These are phyloP conservation scores for Drosophila macrospina DNA, from an alignment of 2,888 invertebrate species.

Conservation along the genomic window DNA sequence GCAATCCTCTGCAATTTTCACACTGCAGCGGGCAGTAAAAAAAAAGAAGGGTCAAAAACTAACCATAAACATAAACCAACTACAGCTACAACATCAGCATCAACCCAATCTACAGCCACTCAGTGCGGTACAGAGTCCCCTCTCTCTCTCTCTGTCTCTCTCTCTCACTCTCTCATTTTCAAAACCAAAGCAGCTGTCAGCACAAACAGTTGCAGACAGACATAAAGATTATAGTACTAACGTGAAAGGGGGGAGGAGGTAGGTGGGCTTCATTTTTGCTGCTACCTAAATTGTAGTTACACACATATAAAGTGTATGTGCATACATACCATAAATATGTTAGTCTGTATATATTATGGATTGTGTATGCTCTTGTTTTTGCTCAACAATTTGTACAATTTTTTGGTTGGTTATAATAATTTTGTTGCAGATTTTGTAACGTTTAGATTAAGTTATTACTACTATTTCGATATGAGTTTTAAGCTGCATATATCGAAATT, in stretches of 20 bases:
- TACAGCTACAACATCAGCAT: slow-evolving; percentile 18
- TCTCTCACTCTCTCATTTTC: not conserved
- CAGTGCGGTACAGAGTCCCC: too few species aligned
- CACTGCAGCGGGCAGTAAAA: slow-evolving; percentile 48
- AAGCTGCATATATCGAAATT: too few species aligned
- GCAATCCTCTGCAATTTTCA: slow-evolving; percentile 76
- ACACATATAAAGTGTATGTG: slow-evolving; percentile 16
- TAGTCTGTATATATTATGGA: slow-evolving; percentile 1
- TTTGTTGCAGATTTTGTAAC: not conserved
- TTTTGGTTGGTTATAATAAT: not conserved
- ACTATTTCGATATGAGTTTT: too few species aligned
- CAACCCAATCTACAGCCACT: slow-evolving; percentile 18
- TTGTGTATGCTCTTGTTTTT: slow-evolving; percentile 9
- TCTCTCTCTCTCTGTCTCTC: not conserved
- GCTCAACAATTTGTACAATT: not conserved
- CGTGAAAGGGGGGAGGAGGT: slow-evolving; percentile 15
- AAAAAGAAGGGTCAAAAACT: slow-evolving; percentile 16
- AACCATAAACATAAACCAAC: slow-evolving; percentile 43
- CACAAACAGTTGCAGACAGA: slow-evolving; percentile 76
- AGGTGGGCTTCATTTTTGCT: slow-evolving; percentile 7
- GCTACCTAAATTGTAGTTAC: slow-evolving; percentile 13
- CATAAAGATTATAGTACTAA: slow-evolving; percentile 65
- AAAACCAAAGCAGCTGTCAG: slow-evolving; percentile 65
- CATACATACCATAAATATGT: slow-evolving; percentile 5
- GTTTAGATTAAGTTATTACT: not conserved